Evolutionary conservation across 1,140 invertebrate genomes (phyloP), one percentile per base, ranked within the genome.

Genomic region (Dinoponera quadriceps): DNA sequence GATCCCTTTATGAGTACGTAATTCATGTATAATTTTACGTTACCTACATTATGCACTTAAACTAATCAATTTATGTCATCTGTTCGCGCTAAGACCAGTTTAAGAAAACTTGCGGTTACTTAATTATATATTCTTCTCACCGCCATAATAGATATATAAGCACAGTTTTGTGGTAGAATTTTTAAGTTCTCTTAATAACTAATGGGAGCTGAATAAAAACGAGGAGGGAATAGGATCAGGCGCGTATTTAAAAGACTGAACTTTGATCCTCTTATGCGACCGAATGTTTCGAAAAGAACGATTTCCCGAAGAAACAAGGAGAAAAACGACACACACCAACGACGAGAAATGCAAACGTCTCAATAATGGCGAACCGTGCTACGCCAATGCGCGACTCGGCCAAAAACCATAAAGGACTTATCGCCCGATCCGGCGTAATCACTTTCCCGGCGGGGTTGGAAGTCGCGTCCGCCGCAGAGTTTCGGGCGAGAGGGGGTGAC

Each of bases 371-470:
- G 38, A 9, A 44, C 9, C 20, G 44, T 22, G 44, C 75, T 54
- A 49, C 55, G 80, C 63, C 60, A 75, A 68, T 63, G 68, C 29
- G 55, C 25, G 60, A 78, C 57, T 38, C 73, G 65, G 33, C 82
- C 73, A 74, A 81, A 87, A 69, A 63, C 49, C 68, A 59, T 88
- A 88, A 88, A 85, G 85, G 86, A 88, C 87, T 88, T 88, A 88
- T 88, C 83, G 82, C 13, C 86, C 68, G 55, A 85, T 88, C 74
- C 80, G 18, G 33, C 74, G 73, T 88, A 88, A 88, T 88, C 87
- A 88, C 84, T 88, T 88, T 85, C 78, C 83, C 80, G 59, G 65
- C 44, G 59, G 86, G 87, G 86, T 85, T 77, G 66, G 48, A 74
- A 82, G 66, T 75, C 62, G 55, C 62, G 65, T 80, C 85, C 78